Conservation (phyloP, 2,888 invertebrate species). For the Heteromyza rotundicornis region DNA sequence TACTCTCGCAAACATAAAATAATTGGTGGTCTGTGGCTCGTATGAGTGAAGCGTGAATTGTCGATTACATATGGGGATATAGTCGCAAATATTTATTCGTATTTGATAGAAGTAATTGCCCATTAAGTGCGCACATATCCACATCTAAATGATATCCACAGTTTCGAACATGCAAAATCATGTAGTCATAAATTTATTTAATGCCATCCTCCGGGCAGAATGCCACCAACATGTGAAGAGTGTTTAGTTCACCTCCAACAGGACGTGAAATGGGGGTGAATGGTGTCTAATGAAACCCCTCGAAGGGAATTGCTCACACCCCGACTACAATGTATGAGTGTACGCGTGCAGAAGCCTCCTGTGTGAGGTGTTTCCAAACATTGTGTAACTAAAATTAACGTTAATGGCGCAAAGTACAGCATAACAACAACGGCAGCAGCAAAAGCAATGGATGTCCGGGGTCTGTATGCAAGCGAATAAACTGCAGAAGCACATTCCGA, state of each 20-base stretch:
- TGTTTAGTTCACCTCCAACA: not conserved
- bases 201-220: slow-evolving; percentile 46
- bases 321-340: slow-evolving; percentile 6
- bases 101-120: slow-evolving; percentile 58
- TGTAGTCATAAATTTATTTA: slow-evolving; percentile 59
- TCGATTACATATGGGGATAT: too few species aligned
- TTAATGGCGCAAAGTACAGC: slow-evolving; percentile 50
- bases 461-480: slow-evolving; percentile 35
- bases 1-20: too few species aligned
- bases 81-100: slow-evolving; percentile 57
- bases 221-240: slow-evolving; percentile 14
- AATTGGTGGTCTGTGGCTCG: too few species aligned
- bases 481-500: slow-evolving; percentile 49
- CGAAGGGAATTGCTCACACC: not conserved
- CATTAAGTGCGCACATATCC: slow-evolving; percentile 54
- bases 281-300: slow-evolving; percentile 15
- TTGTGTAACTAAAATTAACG: slow-evolving; percentile 55
- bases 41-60: too few species aligned
- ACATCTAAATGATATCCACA: slow-evolving; percentile 52
- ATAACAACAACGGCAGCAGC: slow-evolving; percentile 38
- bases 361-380: slow-evolving; percentile 49
- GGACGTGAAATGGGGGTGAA: slow-evolving; percentile 15
- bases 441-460: not conserved
- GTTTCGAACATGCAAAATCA: slow-evolving; percentile 59
- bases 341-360: slow-evolving; percentile 7